Percentiles rank a stretch among this genome's conserved stretches.
Conservation (phyloP, 2,113 vertebrate species). For the Telmatochromis sp. region DNA sequence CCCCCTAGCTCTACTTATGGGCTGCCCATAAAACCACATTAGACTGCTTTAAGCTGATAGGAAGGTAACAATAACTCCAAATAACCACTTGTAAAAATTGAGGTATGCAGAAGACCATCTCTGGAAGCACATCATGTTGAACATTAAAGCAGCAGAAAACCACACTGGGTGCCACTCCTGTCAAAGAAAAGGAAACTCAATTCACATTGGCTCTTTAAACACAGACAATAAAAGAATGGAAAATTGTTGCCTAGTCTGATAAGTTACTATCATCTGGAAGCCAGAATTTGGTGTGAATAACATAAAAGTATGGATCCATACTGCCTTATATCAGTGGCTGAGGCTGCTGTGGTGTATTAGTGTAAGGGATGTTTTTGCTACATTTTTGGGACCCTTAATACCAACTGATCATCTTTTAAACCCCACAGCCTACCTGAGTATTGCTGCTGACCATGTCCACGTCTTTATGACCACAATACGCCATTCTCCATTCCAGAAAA, state of each 20-base stretch:
- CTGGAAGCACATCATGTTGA: background rate
- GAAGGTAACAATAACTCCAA: background rate
- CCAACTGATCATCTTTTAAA: background rate
- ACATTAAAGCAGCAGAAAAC: background rate
- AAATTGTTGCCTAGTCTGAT: background rate
- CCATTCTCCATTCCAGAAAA: background rate
- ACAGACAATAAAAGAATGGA: background rate
- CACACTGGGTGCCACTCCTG: background rate
- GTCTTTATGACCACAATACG: background rate
- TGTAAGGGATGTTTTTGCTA: background rate
- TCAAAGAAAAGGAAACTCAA: background rate
- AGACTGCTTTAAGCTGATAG: background rate
- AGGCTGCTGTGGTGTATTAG: background rate
- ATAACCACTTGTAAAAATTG: background rate
- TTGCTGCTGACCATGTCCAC: background rate
- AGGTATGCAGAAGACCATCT: background rate
- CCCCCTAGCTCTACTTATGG: background rate
- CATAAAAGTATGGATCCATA: too few relatives aligned
- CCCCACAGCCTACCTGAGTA: background rate
- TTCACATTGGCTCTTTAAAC: background rate
- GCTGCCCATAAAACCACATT: background rate
- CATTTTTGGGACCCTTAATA: background rate
- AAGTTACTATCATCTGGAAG: background rate
- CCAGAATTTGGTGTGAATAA: background rate
- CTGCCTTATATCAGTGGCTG: background rate